Evolutionary conservation across 2,888 invertebrate species (phyloP).

Genomic region (Masnerella sp.): DNA sequence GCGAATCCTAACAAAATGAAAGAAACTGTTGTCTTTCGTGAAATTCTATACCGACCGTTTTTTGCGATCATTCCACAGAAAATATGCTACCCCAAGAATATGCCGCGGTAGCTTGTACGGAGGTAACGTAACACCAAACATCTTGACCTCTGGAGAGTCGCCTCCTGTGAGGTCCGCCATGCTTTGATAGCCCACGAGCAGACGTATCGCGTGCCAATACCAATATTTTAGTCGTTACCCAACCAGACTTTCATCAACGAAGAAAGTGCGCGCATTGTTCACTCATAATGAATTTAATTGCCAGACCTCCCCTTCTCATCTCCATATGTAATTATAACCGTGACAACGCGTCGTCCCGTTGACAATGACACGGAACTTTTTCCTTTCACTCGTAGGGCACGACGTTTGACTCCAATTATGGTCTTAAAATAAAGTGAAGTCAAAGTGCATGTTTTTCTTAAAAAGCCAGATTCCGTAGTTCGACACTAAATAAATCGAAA

Average conservation of each 20-base stretch:
- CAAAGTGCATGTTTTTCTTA: too few relatives aligned
- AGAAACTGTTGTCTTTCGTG: too few relatives aligned
- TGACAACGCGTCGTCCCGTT: background rate
- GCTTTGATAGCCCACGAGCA: slow-evolving; percentile 30
- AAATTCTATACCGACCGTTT: slow-evolving; percentile 17
- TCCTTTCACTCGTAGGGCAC: too few relatives aligned
- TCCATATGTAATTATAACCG: slow-evolving; percentile 1
- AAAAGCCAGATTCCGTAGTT: too few relatives aligned
- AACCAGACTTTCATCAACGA: slow-evolving; percentile 27
- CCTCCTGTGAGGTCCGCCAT: slow-evolving; percentile 40
- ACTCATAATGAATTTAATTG: slow-evolving; percentile 22
- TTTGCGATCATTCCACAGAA: slow-evolving; percentile 8
- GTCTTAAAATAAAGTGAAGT: too few relatives aligned
- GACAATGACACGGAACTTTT: background rate
- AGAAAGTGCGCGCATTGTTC: slow-evolving; percentile 15
- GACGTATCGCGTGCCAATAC: slow-evolving; percentile 44
- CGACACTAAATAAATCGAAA: too few relatives aligned
- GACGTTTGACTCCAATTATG: too few relatives aligned
- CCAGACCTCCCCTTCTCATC: background rate
- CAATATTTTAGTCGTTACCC: slow-evolving; percentile 31
- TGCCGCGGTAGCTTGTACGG: slow-evolving; percentile 27
- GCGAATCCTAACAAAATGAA: too few relatives aligned
- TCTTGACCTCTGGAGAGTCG: slow-evolving; percentile 39
- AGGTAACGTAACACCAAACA: slow-evolving; percentile 40
- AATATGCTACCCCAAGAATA: slow-evolving; percentile 7